phyloP scores from a whole-genome alignment of 2,113 vertebrate genomes.

The Alethe diademata region DNA sequence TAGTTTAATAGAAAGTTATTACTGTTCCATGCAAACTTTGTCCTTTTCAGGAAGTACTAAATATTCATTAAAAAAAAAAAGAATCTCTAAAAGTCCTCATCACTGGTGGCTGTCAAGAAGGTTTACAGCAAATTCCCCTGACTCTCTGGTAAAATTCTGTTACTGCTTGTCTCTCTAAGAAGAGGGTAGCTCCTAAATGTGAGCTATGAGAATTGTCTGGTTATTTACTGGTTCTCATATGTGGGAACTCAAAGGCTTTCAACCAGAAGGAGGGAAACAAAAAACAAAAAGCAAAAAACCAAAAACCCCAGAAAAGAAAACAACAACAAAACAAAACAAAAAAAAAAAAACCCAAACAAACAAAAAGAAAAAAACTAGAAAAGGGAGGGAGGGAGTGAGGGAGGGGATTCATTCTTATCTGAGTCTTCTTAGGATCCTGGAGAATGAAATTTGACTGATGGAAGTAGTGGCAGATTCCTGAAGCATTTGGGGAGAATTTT shows the following conservation, averaged over 20 bases:
- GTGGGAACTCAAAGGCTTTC: background rate
- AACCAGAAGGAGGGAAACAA: background rate
- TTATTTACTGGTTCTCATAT: background rate
- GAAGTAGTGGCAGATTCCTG: background rate
- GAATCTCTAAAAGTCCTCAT: background rate
- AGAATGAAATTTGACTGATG: background rate
- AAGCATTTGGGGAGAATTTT: background rate
- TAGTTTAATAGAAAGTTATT: background rate
- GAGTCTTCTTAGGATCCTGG: background rate
- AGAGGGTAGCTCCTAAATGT: background rate
- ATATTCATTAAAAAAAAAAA: background rate
- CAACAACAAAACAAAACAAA: no score
- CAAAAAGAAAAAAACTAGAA: no score
- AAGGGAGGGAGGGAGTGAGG: background rate
- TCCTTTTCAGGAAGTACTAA: background rate
- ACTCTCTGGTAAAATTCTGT: background rate
- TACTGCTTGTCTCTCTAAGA: background rate
- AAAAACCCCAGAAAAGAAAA: background rate
- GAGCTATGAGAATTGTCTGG: background rate
- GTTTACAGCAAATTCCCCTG: background rate
- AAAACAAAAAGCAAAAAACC: background rate
- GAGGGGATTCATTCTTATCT: background rate
- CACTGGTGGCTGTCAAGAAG: background rate
- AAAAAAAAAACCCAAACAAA: background rate
- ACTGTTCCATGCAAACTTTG: background rate